Evolutionary conservation across 37 sponge, comb jelly and placozoan species (phyloP).

Genomic region (Halichondria panicea): DNA sequence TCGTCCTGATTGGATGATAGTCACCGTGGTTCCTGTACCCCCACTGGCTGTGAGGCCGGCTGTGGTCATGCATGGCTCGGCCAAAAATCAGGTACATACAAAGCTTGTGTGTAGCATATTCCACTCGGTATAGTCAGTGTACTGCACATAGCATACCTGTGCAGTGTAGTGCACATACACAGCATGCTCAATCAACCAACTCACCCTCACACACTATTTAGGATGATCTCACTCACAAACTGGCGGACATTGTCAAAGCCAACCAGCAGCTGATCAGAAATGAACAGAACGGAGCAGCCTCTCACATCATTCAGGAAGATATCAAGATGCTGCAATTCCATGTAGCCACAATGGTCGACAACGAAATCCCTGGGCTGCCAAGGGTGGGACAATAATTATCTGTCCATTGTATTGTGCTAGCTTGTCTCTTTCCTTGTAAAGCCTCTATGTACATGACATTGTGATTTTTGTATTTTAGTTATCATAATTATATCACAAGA

Average conservation of each 20-base stretch:
- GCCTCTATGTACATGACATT: no score
- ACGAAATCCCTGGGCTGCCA: slow-evolving; percentile 96
- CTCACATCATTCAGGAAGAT: slow-evolving; percentile 96
- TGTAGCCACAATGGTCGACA: slow-evolving; percentile 95
- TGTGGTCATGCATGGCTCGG: slow-evolving; percentile 95
- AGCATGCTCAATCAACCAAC: neutral
- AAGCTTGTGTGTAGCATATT: neutral
- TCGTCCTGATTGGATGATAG: slow-evolving; percentile 98
- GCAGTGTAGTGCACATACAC: no score
- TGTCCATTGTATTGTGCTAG: neutral
- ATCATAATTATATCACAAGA: neutral
- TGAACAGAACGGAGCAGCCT: slow-evolving; percentile 97
- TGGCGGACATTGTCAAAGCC: slow-evolving; percentile 97
- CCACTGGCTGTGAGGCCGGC: slow-evolving; percentile 96
- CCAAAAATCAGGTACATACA: slow-evolving; percentile 75
- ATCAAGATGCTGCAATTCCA: slow-evolving; percentile 98
- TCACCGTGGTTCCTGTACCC: slow-evolving; percentile 93
- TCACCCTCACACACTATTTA: slow-evolving; percentile 20
- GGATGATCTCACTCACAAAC: slow-evolving; percentile 98
- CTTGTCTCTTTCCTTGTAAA: no score
- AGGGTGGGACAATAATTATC: slow-evolving; percentile 45
- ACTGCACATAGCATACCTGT: neutral
- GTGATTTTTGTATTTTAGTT: no score
- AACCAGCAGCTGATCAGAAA: slow-evolving; percentile 94
- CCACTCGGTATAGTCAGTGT: neutral